Base-by-base conservation (phyloP, 2,113 vertebrate genomes). In the Chloebia gouldiae region DNA sequence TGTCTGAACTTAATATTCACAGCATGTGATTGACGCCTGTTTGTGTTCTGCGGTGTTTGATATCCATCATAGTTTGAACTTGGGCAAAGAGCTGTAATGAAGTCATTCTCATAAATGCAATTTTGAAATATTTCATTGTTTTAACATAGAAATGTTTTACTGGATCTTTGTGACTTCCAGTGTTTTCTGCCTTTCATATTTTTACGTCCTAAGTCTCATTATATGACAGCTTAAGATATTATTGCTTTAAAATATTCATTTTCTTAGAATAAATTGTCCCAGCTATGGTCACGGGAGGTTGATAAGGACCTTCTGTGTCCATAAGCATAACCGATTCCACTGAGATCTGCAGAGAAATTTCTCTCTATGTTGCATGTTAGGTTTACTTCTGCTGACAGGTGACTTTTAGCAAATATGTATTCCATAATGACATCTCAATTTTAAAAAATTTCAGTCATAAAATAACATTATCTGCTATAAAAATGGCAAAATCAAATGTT, bases 321-420 rank as follows among this genome's bases (percentile, higher is more conserved):
- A 82, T 95, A 97, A 98, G 97, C 94, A 97, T 98, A 98, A 98
- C 88, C 71, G 44, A 71, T 98, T 96, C 70, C 95, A 93, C 96
- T 98, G 96, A 98, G 95, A 96, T 91, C 89, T 98, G 97, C 95
- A 91, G 95, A 95, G 93, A 92, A 89, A 97, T 97, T 94, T 97
- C 92, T 93, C 97, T 96, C 87, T 98, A 56, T 95, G 97, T 98
- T 96, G 97, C 88, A 95, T 95, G 86, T 96, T 98, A 97, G 78
- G 93, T 97, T 98, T 98, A 98, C 79, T 97, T 98, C 88, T 96
- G 86, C 91, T 96, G 95, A 95, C 97, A 97, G 96, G 96, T 97
- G 96, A 96, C 96, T 96, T 84, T 98, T 97, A 93, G 90, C 97
- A 98, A 98, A 97, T 97, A 97, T 97, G 95, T 97, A 97, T 98